Conservation (phyloP, 92 coral and sea anemone species). For the Umimayanthus chanpuru region DNA sequence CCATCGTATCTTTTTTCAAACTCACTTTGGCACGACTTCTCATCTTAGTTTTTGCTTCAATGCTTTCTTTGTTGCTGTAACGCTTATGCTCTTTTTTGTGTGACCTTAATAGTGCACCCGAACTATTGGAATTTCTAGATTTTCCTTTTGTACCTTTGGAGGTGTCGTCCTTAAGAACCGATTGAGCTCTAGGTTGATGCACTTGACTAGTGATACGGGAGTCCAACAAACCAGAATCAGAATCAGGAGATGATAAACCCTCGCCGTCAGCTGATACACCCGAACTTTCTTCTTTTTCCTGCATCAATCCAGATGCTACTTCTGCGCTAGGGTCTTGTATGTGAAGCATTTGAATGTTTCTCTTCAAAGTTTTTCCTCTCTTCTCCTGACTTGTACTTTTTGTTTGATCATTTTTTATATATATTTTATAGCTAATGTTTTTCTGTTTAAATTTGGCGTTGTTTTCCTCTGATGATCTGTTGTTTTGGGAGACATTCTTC, state of each 20-base stretch:
- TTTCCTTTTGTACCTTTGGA: background rate
- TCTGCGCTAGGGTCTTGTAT: background rate
- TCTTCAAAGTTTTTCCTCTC: background rate
- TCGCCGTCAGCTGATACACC: conserved; percentile 21
- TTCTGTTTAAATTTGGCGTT: background rate
- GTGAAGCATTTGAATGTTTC: background rate
- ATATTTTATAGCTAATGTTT: background rate
- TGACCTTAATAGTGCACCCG: conserved; percentile 1
- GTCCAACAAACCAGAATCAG: background rate
- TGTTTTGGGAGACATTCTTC: background rate
- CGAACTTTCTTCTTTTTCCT: background rate
- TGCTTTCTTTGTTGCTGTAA: background rate
- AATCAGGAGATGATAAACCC: background rate
- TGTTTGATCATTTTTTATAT: background rate
- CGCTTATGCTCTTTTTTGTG: background rate
- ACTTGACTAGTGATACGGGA: background rate
- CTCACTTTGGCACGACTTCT: conserved; percentile 14
- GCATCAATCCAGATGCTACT: background rate
- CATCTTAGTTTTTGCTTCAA: background rate
- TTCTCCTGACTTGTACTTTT: background rate
- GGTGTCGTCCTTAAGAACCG: background rate
- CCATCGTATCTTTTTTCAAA: background rate
- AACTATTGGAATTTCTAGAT: background rate
- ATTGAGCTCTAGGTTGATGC: background rate
- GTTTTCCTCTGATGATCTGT: background rate